Evolutionary conservation across 2,888 invertebrate species (phyloP).

Genomic region (Adelognathus sp.): DNA sequence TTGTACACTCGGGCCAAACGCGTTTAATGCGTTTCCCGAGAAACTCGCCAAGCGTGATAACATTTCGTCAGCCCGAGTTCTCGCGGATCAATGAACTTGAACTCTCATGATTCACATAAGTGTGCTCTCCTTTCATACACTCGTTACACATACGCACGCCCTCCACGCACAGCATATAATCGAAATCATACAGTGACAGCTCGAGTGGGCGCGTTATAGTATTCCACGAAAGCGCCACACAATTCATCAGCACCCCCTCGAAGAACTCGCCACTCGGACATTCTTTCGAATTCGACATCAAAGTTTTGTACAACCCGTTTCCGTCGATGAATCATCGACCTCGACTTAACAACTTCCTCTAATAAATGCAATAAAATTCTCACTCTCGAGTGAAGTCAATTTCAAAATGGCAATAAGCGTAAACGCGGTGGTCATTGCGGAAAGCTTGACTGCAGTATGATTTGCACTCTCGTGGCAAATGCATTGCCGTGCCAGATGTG

Average conservation of each 20-base stretch:
- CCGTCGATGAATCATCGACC: constrained; percentile 22
- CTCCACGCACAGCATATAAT: neutral
- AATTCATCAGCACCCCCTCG: neutral
- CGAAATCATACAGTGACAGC: constrained; percentile 13
- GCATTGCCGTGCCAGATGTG: constrained; percentile 45
- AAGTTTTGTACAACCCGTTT: constrained; percentile 20
- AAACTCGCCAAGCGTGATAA: constrained; percentile 57
- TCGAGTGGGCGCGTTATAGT: constrained; percentile 12
- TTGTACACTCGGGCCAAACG: constrained; percentile 23
- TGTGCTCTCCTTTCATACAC: constrained; percentile 31
- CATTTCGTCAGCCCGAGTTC: constrained; percentile 37
- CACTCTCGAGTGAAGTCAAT: constrained; percentile 26
- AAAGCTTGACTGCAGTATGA: neutral
- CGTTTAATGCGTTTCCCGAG: constrained; percentile 66
- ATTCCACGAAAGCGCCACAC: constrained; percentile 55
- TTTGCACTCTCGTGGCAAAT: neutral
- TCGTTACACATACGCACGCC: neutral
- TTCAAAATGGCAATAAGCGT: constrained; percentile 21
- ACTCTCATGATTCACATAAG: constrained; percentile 56
- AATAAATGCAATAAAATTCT: constrained; percentile 19
- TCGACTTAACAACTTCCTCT: neutral
- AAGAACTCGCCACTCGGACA: neutral
- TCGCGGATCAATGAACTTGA: constrained; percentile 63
- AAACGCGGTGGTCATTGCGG: neutral
- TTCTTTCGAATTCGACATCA: constrained; percentile 41